Evolutionary conservation across 2,888 invertebrate species (phyloP).

Genomic region (Polydrusus cervinus): DNA sequence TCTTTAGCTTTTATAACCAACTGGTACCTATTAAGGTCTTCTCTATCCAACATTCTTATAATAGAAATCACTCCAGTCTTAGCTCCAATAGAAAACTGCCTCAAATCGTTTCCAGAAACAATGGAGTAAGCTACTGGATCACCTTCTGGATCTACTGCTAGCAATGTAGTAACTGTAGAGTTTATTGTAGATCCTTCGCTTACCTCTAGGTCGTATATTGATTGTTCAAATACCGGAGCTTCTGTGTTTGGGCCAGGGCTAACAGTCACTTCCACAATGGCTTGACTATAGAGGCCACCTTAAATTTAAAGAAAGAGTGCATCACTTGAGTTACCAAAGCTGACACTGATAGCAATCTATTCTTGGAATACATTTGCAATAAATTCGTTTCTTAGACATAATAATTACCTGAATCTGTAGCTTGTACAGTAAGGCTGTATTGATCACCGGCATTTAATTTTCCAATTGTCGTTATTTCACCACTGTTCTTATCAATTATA

Average conservation of each 20-base stretch:
- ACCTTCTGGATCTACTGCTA: conserved; percentile 91
- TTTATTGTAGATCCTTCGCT: conserved; percentile 93
- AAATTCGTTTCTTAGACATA: not conserved
- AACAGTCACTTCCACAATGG: conserved; percentile 89
- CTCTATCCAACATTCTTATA: conserved; percentile 88
- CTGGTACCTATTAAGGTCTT: conserved; percentile 91
- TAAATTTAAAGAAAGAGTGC: conserved; percentile 62
- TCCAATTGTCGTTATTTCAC: conserved; percentile 84
- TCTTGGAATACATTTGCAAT: too few relatives aligned
- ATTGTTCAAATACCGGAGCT: conserved; percentile 86
- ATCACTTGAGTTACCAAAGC: too few relatives aligned
- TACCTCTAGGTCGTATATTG: conserved; percentile 90
- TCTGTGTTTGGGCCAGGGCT: conserved; percentile 88
- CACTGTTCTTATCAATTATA: conserved; percentile 85
- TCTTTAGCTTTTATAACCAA: conserved; percentile 91
- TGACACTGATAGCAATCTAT: too few relatives aligned
- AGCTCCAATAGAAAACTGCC: conserved; percentile 89
- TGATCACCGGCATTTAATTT: conserved; percentile 90
- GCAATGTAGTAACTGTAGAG: conserved; percentile 86
- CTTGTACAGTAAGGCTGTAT: conserved; percentile 86
- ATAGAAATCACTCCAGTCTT: conserved; percentile 92
- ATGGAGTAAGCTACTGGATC: conserved; percentile 90
- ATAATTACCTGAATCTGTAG: conserved; percentile 49
- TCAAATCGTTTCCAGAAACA: conserved; percentile 90
- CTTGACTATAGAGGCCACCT: conserved; percentile 87